Conservation (phyloP, 2,113 vertebrate species). For the Gymnocephalus cernua region DNA sequence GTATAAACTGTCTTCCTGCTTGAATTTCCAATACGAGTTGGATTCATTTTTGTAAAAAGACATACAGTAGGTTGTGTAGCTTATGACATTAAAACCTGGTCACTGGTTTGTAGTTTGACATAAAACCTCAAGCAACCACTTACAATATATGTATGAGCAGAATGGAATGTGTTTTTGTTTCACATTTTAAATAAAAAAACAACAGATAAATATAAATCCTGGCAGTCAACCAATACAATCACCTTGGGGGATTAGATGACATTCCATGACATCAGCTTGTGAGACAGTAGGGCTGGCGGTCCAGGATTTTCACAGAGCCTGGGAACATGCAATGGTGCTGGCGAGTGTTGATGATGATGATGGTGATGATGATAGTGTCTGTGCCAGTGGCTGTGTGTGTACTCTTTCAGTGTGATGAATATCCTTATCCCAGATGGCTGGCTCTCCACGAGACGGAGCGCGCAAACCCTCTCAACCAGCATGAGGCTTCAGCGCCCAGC, state of each 20-base stretch:
- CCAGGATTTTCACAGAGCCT: conserved; percentile 60
- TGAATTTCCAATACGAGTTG: no score
- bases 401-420: conserved; percentile 69
- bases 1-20: neutral
- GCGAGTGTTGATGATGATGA: conserved; percentile 47
- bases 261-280: conserved; percentile 55
- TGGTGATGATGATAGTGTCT: conserved; percentile 60
- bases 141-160: neutral
- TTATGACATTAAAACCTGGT: neutral
- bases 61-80: neutral
- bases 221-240: conserved; percentile 30
- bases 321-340: conserved; percentile 60
- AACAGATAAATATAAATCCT: neutral
- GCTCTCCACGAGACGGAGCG: conserved; percentile 62
- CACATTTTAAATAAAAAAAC: neutral
- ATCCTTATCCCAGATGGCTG: conserved; percentile 78
- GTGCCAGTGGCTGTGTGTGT: conserved; percentile 64
- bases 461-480: conserved; percentile 63
- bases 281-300: conserved; percentile 33
- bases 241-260: conserved; percentile 58
- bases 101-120: neutral
- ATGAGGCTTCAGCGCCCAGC: conserved; percentile 48
- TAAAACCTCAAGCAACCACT: neutral
- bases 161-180: neutral
- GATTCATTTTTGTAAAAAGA: no score